Evolutionary conservation across 2,888 invertebrate species (phyloP), one percentile per base, ranked within the genome.

Genomic region (Eupithecia insigniata): DNA sequence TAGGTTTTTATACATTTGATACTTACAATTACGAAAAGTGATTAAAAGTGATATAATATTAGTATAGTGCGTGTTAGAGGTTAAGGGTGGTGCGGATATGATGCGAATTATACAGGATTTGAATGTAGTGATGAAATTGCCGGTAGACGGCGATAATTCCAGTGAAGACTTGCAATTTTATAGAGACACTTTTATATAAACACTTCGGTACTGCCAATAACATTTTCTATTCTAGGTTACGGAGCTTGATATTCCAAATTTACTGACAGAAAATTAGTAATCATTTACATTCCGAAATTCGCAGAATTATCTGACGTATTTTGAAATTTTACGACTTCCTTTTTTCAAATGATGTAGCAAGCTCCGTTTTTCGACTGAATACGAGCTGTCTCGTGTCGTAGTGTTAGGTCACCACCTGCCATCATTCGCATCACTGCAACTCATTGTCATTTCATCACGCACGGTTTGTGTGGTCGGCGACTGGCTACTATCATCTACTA

Each of bases 1-100:
- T 90, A 93, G 90, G 87, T 92, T 92, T 85, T 93, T 92, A 93
- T 93, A 94, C 93, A 92, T 93, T 94, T 93, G 93, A 93, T 93
- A 94, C 92, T 91, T 92, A 93, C 92, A 90, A 91, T 91, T 92
- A 93, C 92, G 91, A 91, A 90, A 92, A 89, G 92, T 93, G 93
- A 93, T 93, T 90, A 89, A 87, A 94, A 90, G 93, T 93, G 93
- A 94, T 93, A 93, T 86, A 88, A 84, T 86, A 85, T 85, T 90
- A 92, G 88, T 84, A 79, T 92, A 93, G 88, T 86, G 90, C 84
- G 91, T 92, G 91, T 90, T 86, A 91, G 90, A 87, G 86, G 83
- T 85, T 88, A 84, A 83, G 84, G 89, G 93, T 94, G 93, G 92
- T 94, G 94, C 94, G 93, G 93, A 93, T 90, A 81, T 83, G 84